Percentiles rank a stretch among this genome's conserved stretches.
Conservation (phyloP, 2,797 vertebrate species). For the Pseudopleuronectes americanus region DNA sequence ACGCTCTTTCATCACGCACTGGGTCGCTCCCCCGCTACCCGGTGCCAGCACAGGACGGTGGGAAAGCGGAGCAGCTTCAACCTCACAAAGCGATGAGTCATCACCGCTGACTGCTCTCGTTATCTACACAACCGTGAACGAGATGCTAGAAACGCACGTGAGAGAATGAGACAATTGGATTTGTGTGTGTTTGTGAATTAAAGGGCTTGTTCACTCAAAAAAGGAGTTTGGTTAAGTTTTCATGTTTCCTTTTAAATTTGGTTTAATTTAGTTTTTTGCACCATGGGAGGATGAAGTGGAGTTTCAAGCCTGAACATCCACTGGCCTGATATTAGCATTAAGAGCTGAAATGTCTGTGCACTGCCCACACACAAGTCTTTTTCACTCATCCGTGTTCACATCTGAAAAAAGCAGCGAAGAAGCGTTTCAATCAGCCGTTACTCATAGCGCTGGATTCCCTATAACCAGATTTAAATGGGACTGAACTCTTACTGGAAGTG, state of each 20-base stretch:
- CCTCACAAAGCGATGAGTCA: not conserved
- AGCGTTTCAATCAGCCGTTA: conserved; percentile 9
- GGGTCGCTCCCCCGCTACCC: conserved; percentile 15
- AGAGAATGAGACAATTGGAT: too few species aligned
- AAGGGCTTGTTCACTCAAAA: not conserved
- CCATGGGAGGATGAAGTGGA: too few species aligned
- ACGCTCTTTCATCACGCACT: conserved; percentile 32
- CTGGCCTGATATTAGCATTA: not conserved
- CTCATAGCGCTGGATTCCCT: conserved; percentile 1
- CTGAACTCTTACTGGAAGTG: not conserved
- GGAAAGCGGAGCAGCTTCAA: conserved; percentile 54
- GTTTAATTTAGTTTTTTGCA: too few species aligned
- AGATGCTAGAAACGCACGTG: too few species aligned
- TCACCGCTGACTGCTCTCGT: not conserved
- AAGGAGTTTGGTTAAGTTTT: not conserved
- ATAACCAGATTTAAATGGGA: conserved; percentile 11
- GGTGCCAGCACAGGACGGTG: conserved; percentile 45
- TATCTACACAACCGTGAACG: too few species aligned
- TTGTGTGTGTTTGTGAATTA: not conserved
- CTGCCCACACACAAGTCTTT: not conserved
- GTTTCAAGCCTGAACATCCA: not conserved
- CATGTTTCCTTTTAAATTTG: not conserved
- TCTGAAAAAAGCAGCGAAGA: conserved; percentile 4
- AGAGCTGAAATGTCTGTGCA: not conserved
- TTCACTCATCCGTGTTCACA: not conserved